These are phyloP conservation scores for Amphilophus citrinellus DNA, from an alignment of 2,113 vertebrate species.

Conservation along the genomic window DNA sequence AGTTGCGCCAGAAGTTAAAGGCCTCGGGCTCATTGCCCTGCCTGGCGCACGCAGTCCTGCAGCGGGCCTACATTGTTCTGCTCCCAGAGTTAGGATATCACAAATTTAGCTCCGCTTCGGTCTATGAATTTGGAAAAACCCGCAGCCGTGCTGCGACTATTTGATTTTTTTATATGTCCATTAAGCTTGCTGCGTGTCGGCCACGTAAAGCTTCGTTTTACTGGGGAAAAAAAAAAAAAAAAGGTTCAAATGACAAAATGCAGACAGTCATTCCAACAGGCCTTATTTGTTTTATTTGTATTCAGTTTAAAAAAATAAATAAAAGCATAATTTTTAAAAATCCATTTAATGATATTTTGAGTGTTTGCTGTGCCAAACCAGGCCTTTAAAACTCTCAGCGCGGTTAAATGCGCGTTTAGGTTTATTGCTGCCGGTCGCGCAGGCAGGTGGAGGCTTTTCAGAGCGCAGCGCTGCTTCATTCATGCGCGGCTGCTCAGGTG, in stretches of 20 bases:
- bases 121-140: background rate
- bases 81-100: background rate
- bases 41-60: background rate
- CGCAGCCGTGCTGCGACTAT: background rate
- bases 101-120: background rate
- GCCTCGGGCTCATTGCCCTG: background rate
- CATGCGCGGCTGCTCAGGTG: background rate
- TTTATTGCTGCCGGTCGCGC: background rate
- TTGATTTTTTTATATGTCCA: background rate
- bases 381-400: background rate
- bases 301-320: background rate
- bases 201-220: background rate
- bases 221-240: no score
- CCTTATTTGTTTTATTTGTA: background rate
- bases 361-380: background rate
- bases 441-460: background rate
- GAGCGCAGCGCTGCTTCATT: background rate
- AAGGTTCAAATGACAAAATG: background rate
- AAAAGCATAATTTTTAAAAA: background rate
- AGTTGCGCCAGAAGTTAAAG: background rate
- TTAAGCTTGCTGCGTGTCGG: rapidly evolving
- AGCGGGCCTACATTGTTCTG: background rate
- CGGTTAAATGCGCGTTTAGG: background rate
- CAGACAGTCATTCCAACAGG: no score
- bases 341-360: background rate